Percentiles rank a stretch among this genome's conserved stretches.
Conservation (phyloP, 2,113 vertebrate species). For the Australoheros scitulus region DNA sequence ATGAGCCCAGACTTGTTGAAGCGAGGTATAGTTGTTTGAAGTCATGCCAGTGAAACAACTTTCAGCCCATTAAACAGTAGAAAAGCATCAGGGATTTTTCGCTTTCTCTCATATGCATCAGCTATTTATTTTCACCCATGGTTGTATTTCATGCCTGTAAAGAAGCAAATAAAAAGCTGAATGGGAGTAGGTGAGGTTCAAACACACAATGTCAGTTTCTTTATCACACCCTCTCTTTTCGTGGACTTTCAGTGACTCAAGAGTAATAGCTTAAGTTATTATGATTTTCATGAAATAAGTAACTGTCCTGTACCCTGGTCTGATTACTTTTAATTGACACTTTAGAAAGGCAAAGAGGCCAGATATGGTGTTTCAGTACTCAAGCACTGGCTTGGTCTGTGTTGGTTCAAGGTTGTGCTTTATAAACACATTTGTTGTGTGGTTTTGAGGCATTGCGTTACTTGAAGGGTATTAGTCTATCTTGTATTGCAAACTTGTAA, state of each 20-base stretch:
- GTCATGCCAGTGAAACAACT: slow-evolving; percentile 56
- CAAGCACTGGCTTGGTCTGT: not conserved
- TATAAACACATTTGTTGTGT: not conserved
- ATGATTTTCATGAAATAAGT: not conserved
- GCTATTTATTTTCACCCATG: slow-evolving; percentile 24
- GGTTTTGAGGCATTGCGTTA: not conserved
- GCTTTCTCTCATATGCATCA: slow-evolving; percentile 27
- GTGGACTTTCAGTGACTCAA: not conserved
- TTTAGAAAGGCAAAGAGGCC: not conserved
- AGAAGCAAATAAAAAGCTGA: slow-evolving; percentile 40
- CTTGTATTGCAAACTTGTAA: not conserved
- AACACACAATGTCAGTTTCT: not conserved
- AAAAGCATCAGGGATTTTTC: slow-evolving; percentile 45
- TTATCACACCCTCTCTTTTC: slow-evolving; percentile 4
- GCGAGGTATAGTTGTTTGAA: slow-evolving; percentile 62
- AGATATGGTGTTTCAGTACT: not conserved
- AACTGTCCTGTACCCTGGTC: not conserved
- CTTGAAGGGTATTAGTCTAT: not conserved
- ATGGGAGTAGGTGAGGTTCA: slow-evolving; percentile 50
- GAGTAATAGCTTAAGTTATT: not conserved
- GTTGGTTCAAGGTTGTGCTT: not conserved
- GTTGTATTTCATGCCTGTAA: slow-evolving; percentile 21
- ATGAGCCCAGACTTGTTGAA: slow-evolving; percentile 52
- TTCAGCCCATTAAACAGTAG: slow-evolving; percentile 50
- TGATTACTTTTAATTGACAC: not conserved